Base-by-base conservation (phyloP, 2,888 invertebrate genomes). In the Erannis defoliaria region DNA sequence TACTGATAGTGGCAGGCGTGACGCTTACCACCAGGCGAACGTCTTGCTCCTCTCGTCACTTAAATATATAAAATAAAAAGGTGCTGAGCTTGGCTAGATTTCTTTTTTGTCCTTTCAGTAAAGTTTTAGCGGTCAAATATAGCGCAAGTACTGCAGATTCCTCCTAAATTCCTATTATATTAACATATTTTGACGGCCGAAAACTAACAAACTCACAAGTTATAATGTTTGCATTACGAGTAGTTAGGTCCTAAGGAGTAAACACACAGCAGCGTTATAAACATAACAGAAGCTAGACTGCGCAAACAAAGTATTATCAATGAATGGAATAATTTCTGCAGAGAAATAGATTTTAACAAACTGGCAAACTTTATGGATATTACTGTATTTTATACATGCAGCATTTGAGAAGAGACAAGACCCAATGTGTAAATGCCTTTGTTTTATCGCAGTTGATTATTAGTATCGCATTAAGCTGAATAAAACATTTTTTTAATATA, bases 141-240 rank as follows among this genome's bases (percentile, higher is more conserved):
- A 26, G 21, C 42, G 6, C 4, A 16, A 14, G 26, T 42, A 23
- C 6, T 3, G 12, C 43, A 43, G 26, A 23, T 26, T 43, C 9
- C 9, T 12, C 21, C 42, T 8, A 26, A 45, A 29, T 10, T 45
- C 26, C 10, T 45, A 43, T 26, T 42, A 45, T 26, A 10, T 45
- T 26, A 45, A 45, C 43, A 45, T 42, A 45, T 45, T 45, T 45
- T 43, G 26, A 16, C 43, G 23, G 16, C 26, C 21, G n/a, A 12
- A 42, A 26, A 45, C 31, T 18, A 48, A 33, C 46, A 48, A 48
- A 31, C 46, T 31, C 19, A 33, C 31, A 19, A 48, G 46, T 31
- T 48, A 45, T 49, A 18, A 19, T 48, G 49, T 49, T 49, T 49
- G 14, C 14, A 33, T 49, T 49, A 49, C 8, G 31, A 31, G 49